Conservation (phyloP, 2,888 invertebrate species). For the Parthenolecanium corni region DNA sequence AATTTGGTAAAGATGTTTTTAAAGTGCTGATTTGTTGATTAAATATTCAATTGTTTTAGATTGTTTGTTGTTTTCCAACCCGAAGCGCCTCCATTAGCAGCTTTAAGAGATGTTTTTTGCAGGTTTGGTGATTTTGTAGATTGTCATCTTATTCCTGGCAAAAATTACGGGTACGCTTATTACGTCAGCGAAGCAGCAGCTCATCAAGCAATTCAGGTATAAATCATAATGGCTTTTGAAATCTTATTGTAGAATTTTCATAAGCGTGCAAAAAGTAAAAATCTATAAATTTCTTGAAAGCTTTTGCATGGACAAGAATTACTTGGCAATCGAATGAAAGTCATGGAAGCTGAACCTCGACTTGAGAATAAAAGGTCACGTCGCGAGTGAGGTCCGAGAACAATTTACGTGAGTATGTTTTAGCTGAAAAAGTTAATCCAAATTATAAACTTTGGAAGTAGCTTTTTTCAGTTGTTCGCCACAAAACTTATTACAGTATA, state of each 20-base stretch:
- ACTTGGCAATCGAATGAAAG: conserved; percentile 51
- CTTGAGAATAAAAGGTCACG: not conserved
- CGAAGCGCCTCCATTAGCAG: conserved; percentile 59
- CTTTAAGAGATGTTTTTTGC: conserved; percentile 76
- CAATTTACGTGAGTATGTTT: no score
- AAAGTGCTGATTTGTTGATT: no score
- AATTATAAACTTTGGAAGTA: no score
- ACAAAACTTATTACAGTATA: no score
- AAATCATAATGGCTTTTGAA: no score
- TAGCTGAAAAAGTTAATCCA: no score
- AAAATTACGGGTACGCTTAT: conserved; percentile 85
- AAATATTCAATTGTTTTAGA: conserved; percentile 32
- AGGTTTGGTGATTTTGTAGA: conserved; percentile 83
- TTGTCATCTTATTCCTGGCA: conserved; percentile 75
- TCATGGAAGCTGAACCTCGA: conserved; percentile 63
- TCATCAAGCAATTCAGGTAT: conserved; percentile 57
- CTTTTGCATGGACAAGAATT: not conserved
- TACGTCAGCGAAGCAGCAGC: conserved; percentile 66
- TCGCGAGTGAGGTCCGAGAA: not conserved
- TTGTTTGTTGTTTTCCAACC: conserved; percentile 47
- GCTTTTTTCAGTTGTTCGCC: no score
- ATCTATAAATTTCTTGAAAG: not conserved
- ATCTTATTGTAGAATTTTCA: no score
- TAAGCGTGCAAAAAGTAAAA: no score
- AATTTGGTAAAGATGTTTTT: no score